Evolutionary conservation across 1,140 invertebrate species (phyloP).

Genomic region (Neocloeon triangulifer): DNA sequence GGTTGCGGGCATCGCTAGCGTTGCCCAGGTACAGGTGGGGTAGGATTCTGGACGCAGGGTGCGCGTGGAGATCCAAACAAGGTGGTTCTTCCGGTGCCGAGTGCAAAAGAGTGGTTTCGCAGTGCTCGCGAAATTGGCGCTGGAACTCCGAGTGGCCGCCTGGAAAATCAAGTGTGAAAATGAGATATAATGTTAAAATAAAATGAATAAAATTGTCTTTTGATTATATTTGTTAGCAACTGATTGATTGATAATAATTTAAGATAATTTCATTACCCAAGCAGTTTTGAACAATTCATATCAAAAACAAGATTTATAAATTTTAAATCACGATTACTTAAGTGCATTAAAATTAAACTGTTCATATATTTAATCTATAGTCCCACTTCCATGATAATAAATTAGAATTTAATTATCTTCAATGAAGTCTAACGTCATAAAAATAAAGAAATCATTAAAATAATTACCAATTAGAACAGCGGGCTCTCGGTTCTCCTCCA

Average conservation of each 20-base stretch:
- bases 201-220: not conserved
- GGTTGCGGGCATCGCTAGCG: conserved; percentile 56
- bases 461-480: conserved; percentile 44
- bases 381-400: too few species aligned
- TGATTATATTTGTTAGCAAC: too few species aligned
- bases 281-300: too few species aligned
- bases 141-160: conserved; percentile 47
- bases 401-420: too few species aligned
- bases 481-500: conserved; percentile 45
- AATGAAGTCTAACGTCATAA: too few species aligned
- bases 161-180: conserved; percentile 21
- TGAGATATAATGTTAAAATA: not conserved
- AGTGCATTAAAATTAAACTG: too few species aligned
- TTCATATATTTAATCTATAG: too few species aligned
- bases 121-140: conserved; percentile 34
- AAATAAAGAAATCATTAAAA: too few species aligned
- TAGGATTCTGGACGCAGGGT: conserved; percentile 55
- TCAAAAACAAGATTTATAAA: too few species aligned
- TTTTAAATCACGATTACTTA: too few species aligned
- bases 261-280: too few species aligned
- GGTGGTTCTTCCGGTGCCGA: conserved; percentile 10
- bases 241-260: too few species aligned
- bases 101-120: conserved; percentile 30
- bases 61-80: conserved; percentile 39
- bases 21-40: conserved; percentile 78